Conservation (phyloP, 2,888 invertebrate species). For the Oscheius sp. region DNA sequence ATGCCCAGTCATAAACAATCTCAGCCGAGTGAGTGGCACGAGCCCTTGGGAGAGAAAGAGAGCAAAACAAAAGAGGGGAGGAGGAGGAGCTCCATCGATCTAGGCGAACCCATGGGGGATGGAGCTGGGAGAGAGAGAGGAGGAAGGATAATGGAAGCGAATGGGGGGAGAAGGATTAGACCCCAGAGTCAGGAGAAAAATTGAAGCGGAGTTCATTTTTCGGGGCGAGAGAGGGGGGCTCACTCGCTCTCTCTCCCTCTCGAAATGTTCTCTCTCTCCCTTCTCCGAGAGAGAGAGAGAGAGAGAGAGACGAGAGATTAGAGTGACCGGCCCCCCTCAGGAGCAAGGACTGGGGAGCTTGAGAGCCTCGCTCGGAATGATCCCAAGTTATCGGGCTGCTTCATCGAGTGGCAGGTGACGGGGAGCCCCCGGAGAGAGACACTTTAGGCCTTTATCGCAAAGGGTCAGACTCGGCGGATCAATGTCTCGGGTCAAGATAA, state of each 20-base stretch:
- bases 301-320: too few species aligned
- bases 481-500: constrained; percentile 15
- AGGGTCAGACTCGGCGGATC: constrained; percentile 21
- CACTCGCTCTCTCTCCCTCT: too few species aligned
- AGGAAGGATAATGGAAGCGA: background rate
- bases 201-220: background rate
- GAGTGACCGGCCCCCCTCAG: background rate
- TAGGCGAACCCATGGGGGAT: constrained; percentile 2
- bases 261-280: too few species aligned
- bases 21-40: constrained; percentile 17
- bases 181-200: background rate
- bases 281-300: too few species aligned
- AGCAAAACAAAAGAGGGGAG: background rate
- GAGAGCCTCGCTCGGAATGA: constrained; percentile 2
- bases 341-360: constrained; percentile 1
- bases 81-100: constrained; percentile 4
- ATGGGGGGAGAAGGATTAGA: constrained; percentile 3
- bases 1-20: constrained; percentile 26
- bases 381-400: constrained; percentile 13
- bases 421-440: constrained; percentile 8
- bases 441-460: constrained; percentile 16
- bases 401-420: constrained; percentile 26
- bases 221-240: background rate
- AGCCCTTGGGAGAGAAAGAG: too few species aligned
- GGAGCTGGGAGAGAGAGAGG: too few species aligned